Evolutionary conservation across 92 coral and sea anemone genomes (phyloP), one percentile per base, ranked within the genome.

Genomic region (Parazoanthus darwini): DNA sequence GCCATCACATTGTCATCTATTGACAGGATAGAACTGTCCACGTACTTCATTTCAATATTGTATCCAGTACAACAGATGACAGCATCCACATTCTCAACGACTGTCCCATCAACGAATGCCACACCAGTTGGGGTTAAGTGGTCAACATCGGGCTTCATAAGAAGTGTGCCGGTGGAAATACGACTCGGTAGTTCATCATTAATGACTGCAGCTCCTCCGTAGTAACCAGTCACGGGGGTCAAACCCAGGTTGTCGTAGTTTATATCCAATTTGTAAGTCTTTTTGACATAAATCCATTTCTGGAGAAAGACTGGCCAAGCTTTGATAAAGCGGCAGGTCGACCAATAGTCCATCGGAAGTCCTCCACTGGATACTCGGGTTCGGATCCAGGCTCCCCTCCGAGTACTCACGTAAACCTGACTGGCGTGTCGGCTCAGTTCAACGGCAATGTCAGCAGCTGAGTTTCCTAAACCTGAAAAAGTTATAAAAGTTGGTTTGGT

Each of bases 371-470:
- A 42, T 10, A 89, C 67, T 38, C 91, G 78, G 42, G 67, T 75
- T 54, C 85, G 71, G 43, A 89, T 82, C 91, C 91, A 89, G 23
- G 91, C 84, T 67, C 91, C 91, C 51, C 88, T 78, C 54, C 91
- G 85, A 46, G 91, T 89, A 54, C 91, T 89, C 15, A 83, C 71
- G 38, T 58, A 89, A 22, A 89, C 91, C 80, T 89, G 84, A 22
- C 42, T 82, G 16, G 91, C 91, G 65, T 89, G 91, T 39, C 88
- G 70, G 66, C 91, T 84, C 37, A 83, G 87, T 75, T 89, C 91
- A 37, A 89, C 91, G n/a, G 91, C 84, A 75, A 89, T 89, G 59
- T 89, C 91, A 51, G 88, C 91, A 42, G 77, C 92, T 10, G 92
- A 90, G 81, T 90, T 90, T 7, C 92, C 92, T 15, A 90, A 71